Evolutionary conservation across 2,113 vertebrate genomes (phyloP).

Genomic region (Brachyhypopomus occidentalis): DNA sequence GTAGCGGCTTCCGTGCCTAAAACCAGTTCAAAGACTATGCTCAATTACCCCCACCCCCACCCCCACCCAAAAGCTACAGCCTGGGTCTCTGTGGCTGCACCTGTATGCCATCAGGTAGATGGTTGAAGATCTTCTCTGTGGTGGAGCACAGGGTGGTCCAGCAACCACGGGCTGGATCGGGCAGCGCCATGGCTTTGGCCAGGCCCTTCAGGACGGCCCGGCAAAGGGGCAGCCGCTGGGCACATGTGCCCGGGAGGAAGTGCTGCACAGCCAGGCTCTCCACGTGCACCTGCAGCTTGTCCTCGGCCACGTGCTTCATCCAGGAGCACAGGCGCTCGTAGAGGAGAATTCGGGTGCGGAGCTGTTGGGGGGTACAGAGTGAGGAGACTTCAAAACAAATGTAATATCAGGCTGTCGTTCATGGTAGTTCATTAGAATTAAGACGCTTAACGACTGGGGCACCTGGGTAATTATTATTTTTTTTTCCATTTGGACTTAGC

Average conservation of each 20-base stretch:
- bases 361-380: slow-evolving; percentile 71
- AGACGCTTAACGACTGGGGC: no score
- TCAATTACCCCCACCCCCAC: neutral
- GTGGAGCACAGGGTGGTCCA: slow-evolving; percentile 82
- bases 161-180: slow-evolving; percentile 80
- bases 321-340: slow-evolving; percentile 77
- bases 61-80: neutral
- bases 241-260: slow-evolving; percentile 68
- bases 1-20: neutral
- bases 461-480: no score
- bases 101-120: slow-evolving; percentile 84
- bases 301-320: slow-evolving; percentile 90
- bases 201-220: slow-evolving; percentile 80
- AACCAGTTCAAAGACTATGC: neutral
- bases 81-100: slow-evolving; percentile 65
- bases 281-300: slow-evolving; percentile 83
- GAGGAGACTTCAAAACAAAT: no score
- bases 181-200: slow-evolving; percentile 83
- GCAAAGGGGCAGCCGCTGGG: slow-evolving; percentile 67
- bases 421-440: no score
- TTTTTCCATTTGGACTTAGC: no score
- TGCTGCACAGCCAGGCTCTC: slow-evolving; percentile 80
- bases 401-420: no score
- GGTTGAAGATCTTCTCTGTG: slow-evolving; percentile 81
- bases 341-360: slow-evolving; percentile 77